Conservation (phyloP, 2,797 vertebrate genomes). For the Lagodon rhomboides region DNA sequence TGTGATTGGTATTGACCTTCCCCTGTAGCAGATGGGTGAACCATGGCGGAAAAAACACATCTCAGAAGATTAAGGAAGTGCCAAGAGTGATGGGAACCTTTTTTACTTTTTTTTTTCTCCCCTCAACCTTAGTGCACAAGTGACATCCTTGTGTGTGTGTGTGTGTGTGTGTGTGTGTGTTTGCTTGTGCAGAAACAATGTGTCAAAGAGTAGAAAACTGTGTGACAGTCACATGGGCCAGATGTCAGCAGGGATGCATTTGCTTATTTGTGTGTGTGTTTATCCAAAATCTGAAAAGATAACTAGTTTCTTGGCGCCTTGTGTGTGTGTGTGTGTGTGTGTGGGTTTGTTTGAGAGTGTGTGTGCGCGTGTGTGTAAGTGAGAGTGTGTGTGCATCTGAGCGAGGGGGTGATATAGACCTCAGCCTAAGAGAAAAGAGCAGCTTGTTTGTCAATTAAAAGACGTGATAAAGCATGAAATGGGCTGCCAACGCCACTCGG, state of each 20-base stretch:
- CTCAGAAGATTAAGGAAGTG: slow-evolving; percentile 54
- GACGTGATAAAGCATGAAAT: slow-evolving; percentile 92
- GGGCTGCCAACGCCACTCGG: slow-evolving; percentile 87
- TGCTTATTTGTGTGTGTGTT: slow-evolving; percentile 59
- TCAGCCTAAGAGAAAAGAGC: slow-evolving; percentile 90
- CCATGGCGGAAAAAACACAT: slow-evolving; percentile 33
- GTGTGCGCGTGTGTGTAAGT: slow-evolving; percentile 45
- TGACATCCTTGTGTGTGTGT: slow-evolving; percentile 30
- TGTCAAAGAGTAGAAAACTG: slow-evolving; percentile 77
- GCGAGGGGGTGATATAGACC: slow-evolving; percentile 86
- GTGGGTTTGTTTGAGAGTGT: slow-evolving; percentile 45
- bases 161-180: slow-evolving; percentile 20
- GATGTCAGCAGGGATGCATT: slow-evolving; percentile 75
- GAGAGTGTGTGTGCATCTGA: slow-evolving; percentile 64
- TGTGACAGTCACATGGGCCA: slow-evolving; percentile 79
- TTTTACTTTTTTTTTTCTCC: not conserved
- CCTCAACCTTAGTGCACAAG: slow-evolving; percentile 51
- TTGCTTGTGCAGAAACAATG: slow-evolving; percentile 16
- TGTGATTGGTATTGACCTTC: slow-evolving; percentile 60
- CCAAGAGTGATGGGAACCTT: slow-evolving; percentile 48
- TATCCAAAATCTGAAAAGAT: slow-evolving; percentile 75
- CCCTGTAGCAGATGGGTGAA: slow-evolving; percentile 60
- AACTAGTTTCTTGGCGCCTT: slow-evolving; percentile 63
- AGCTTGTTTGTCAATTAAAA: slow-evolving; percentile 92
- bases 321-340: slow-evolving; percentile 43